A percentile compares a stretch with the other conserved stretches of the same genome.
These are phyloP conservation scores for Hybognathus amarus DNA, from an alignment of 2,797 vertebrate species.

Conservation along the genomic window DNA sequence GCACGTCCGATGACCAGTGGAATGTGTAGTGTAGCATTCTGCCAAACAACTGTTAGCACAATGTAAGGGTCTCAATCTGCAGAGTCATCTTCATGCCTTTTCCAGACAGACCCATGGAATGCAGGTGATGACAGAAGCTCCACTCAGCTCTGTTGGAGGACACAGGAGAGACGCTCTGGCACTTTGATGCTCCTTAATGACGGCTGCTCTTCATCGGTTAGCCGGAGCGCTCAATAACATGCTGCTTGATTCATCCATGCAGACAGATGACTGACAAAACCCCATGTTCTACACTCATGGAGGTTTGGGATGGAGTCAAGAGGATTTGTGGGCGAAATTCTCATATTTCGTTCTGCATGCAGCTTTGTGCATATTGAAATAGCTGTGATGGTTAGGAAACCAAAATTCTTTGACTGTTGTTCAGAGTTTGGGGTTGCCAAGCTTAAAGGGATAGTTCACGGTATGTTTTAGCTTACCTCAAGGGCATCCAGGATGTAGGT, in stretches of 20 bases:
- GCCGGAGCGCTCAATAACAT: constrained; percentile 47
- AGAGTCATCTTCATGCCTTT: constrained; percentile 90
- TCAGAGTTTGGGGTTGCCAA: constrained; percentile 53
- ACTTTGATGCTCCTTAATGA: constrained; percentile 55
- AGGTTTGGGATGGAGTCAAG: constrained; percentile 49
- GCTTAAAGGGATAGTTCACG: no score
- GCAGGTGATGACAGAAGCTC: constrained; percentile 92
- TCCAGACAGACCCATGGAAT: constrained; percentile 92
- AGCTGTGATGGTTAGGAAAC: constrained; percentile 56
- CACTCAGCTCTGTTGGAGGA: constrained; percentile 59
- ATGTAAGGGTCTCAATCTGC: constrained; percentile 92
- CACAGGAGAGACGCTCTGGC: constrained; percentile 55
- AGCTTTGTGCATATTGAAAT: constrained; percentile 54
- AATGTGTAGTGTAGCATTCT: constrained; percentile 83
- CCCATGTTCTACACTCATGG: constrained; percentile 50
- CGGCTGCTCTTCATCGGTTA: constrained; percentile 57
- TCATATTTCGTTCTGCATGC: constrained; percentile 47
- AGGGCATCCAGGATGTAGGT: no score
- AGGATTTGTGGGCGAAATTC: constrained; percentile 49
- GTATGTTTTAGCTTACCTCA: no score
- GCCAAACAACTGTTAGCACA: constrained; percentile 94
- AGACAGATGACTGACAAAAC: constrained; percentile 59
- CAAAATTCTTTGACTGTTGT: constrained; percentile 56
- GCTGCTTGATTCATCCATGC: constrained; percentile 55
- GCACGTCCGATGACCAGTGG: constrained; percentile 73